Base-by-base conservation (phyloP, 2,888 invertebrate species). In the Pyrrhia umbra region DNA sequence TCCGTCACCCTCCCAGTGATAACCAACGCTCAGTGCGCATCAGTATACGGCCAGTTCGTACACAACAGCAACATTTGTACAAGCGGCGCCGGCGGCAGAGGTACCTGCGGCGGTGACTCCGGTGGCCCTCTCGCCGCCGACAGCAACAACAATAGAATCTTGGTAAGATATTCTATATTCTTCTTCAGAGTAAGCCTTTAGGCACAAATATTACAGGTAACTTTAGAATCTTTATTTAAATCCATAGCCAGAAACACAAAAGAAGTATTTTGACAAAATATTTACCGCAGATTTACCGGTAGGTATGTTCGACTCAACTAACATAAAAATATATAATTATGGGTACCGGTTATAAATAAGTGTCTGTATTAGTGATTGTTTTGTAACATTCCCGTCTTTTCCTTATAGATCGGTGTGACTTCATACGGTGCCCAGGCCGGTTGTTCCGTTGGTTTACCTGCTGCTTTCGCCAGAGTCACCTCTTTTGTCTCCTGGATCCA, bases 31-130 rank as follows among this genome's bases (percentile, higher is more conserved):
- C 61, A 77, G 2, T 91, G 90, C 61, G 50, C 70, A 0, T 42
- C 46, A 0, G 65, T 83, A 0, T 91, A 73, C 55, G 86, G 86
- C 0, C 0, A 37, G 0, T 79, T 67, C 25, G 80, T 88, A 0
- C 85, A 81, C 4, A 37, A 10, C 34, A 62, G 68, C 30, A 89
- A 87, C 70, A 80, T 92, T 37, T 91, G 90, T 80, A 89, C 90
- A 59, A 89, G 89, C 66, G 89, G 90, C 0, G 82, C 54, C 0
- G 85, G 85, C 6, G 88, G 87, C 4, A 68, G 47, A 0, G 83
- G 88, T 16, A 88, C 88, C 0, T 91, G 92, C 83, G 45, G 70
- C 0, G 87, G 87, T 0, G 87, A 88, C 70, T 86, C 86, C 20
- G 87, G 87, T 21, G 87, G 87, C 13, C 87, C 87, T 56, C 80